These are phyloP conservation scores for Pseudolaguvia tuberculata DNA, from an alignment of 2,113 vertebrate species.

Conservation along the genomic window DNA sequence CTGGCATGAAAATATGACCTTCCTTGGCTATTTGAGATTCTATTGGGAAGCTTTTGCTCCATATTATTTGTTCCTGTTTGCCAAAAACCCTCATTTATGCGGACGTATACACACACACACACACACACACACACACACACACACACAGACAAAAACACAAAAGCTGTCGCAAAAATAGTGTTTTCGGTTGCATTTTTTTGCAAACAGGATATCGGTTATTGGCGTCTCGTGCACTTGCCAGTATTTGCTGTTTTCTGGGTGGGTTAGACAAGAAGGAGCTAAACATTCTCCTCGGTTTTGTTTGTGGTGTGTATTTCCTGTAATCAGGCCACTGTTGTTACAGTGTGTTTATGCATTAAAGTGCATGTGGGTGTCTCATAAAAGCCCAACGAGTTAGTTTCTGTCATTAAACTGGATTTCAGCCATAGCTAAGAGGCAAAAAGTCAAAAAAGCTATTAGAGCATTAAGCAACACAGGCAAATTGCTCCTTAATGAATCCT, in stretches of 20 bases:
- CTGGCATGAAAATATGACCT: conserved; percentile 25
- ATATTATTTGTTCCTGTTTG: background rate
- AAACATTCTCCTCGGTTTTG: conserved; percentile 32
- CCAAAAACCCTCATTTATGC: background rate
- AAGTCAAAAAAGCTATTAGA: conserved; percentile 44
- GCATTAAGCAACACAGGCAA: conserved; percentile 43
- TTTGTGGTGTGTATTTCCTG: conserved; percentile 39
- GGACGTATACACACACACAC: background rate
- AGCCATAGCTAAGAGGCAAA: conserved; percentile 25
- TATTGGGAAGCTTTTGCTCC: background rate
- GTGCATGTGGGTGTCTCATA: conserved; percentile 47
- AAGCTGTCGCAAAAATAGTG: conserved; percentile 20
- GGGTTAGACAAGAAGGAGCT: conserved; percentile 41
- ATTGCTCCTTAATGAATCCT: conserved; percentile 48
- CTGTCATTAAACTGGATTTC: conserved; percentile 51
- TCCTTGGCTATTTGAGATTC: background rate
- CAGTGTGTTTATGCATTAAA: conserved; percentile 51
- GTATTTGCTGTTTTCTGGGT: conserved; percentile 15
- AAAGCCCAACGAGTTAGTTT: conserved; percentile 40
- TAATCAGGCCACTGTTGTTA: conserved; percentile 48
- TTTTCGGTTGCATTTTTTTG: conserved; percentile 9
- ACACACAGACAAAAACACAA: too few relatives aligned
- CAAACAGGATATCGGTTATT: conserved; percentile 28
- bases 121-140: background rate
- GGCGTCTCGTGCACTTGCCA: conserved; percentile 24